Evolutionary conservation across 2,797 vertebrate species (phyloP), one percentile per base, ranked within the genome.

Genomic region (Propithecus deckenii): DNA sequence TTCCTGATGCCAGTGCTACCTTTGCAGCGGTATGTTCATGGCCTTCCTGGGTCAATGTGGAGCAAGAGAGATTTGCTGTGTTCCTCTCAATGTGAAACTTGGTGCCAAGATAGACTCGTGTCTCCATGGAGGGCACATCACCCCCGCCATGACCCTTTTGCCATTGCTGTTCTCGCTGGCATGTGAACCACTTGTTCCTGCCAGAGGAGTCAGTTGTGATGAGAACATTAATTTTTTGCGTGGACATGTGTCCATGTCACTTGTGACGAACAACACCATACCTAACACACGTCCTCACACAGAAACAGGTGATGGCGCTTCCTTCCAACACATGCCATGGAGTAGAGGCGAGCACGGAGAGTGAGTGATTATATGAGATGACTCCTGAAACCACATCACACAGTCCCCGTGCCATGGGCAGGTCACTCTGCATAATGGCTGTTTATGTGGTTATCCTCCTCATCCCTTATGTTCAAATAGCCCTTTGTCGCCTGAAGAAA

Each of bases 71-170:
- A 48, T 5, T 46, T 0, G 0, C 22, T 0, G 0, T 8, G 6
- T 14, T 48, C 46, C 7, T 83, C 72, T 38, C 32, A 2, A 1
- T 0, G 0, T 7, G 12, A 41, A 46, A 10, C 0, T 0, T 22
- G 38, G 38, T 15, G 23, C 46, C 0, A 1, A 41, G 50, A 38
- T 4, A 23, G 10, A 13, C 35, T 22, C 1, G 0, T 3, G 3
- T 52, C 20, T 69, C n/a, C 0, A 0, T 3, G 2, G 22, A 6
- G 23, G 22, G 22, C 50, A 4, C 14, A 5, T 50, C n/a, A 23
- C 8, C 11, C 2, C 12, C n/a, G 0, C 8, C 3, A 4, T 17
- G 69, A 61, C 79, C 65, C 5, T 20, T 61, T 75, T 25, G 75
- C 30, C 46, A 1, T 25, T 32, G 25, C 55, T 65, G 25, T 48